Evolutionary conservation across 2,113 vertebrate species (phyloP), one percentile per base, ranked within the genome.

Genomic region (Okapia johnstoni): DNA sequence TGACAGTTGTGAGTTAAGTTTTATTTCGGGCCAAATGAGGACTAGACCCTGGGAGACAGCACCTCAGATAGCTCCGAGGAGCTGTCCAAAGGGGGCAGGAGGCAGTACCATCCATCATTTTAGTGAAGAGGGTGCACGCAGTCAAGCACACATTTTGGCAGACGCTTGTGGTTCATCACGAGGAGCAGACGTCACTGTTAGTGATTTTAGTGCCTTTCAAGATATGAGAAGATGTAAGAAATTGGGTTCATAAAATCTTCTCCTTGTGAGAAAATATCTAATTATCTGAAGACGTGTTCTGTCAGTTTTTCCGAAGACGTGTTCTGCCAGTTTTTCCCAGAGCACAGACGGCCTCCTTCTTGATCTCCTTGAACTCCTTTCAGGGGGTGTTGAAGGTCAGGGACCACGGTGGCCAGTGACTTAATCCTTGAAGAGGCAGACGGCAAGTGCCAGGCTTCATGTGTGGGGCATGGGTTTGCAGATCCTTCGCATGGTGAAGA

Each of bases 401-500:
- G 1, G 11, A 40, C 5, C 6, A 16, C 9, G 3, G 16, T 33
- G 46, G 28, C 28, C 46, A 33, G 16, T 33, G 46, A 12, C 16
- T 11, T 0, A 6, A 0, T 21, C 28, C 28, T 50, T 50, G 28
- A 4, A 21, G 28, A 80, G 46, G 28, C 77, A 21, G 77, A 33
- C 2, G 5, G 77, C 77, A 21, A 33, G 46, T 0, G 46, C 77
- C 11, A 6, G 16, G 33, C 28, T 80, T 21, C 52, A 15, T n/a
- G 50, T 1, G 21, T 19, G 0, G 66, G 40, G 9, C 50, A 2
- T 2, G 1, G 21, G 0, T 73, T 55, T 23, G 25, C 28, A 12
- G 19, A 30, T 19, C 43, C 50, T 2, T 6, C 7, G 0, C 28
- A 2, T 3, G 21, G 2, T 4, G 48, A 1, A 1, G 16, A 8